Percentiles rank a stretch among this genome's conserved stretches.
These are phyloP conservation scores for Myripristis murdjan DNA, from an alignment of 2,797 vertebrate genomes.

Conservation along the genomic window DNA sequence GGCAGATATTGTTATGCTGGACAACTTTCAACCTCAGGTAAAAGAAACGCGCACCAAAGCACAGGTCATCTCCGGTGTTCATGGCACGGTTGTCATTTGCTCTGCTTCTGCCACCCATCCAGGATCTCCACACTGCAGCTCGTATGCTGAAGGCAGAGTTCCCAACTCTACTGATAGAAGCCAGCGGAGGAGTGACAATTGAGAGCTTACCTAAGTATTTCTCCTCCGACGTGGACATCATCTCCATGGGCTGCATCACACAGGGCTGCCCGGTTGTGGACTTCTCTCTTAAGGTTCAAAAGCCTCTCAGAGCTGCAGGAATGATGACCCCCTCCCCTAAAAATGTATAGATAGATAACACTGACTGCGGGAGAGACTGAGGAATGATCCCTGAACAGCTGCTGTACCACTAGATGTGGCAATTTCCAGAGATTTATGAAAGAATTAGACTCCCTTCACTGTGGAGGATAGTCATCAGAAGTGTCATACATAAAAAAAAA, in stretches of 20 bases:
- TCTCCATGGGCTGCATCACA: conserved; percentile 91
- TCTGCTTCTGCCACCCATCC: background rate
- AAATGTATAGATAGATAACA: background rate
- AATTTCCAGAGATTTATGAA: background rate
- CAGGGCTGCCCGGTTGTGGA: conserved; percentile 88
- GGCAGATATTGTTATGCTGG: conserved; percentile 89
- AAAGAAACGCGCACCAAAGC: no score
- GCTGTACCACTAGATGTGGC: background rate
- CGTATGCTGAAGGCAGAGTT: conserved; percentile 80
- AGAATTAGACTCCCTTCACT: background rate
- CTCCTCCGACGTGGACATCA: conserved; percentile 84
- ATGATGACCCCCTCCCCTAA: background rate
- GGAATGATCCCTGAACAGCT: background rate
- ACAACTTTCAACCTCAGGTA: conserved; percentile 89
- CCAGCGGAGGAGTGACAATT: conserved; percentile 87
- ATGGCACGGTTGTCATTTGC: background rate
- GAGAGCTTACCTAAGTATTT: conserved; percentile 80
- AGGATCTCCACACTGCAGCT: conserved; percentile 86
- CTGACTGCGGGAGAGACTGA: background rate
- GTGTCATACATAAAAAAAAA: no score
- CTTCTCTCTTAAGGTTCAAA: conserved; percentile 90
- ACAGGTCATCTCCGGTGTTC: background rate
- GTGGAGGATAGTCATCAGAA: no score
- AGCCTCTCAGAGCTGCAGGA: conserved; percentile 16
- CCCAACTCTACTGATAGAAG: conserved; percentile 83